Base-by-base conservation (phyloP, 2,888 invertebrate genomes). In the Venusia cambrica region DNA sequence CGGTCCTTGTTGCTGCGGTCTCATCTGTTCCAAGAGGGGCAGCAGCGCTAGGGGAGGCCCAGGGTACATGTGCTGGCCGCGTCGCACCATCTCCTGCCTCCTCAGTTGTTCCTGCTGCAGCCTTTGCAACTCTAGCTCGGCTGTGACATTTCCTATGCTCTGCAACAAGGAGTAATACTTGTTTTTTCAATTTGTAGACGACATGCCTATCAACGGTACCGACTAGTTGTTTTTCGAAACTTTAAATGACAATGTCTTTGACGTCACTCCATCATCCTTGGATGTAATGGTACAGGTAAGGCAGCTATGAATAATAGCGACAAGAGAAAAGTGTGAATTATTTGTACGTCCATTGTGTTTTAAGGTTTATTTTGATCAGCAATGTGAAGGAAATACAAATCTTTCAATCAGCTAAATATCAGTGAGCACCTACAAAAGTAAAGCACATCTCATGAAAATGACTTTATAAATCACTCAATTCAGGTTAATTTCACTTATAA, bases 11-110 rank as follows among this genome's bases (percentile, higher is more conserved):
- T 54, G 89, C 68, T 56, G 89, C 28, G 76, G 79, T 56, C 69
- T 59, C 66, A 92, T 83, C 57, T 92, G 92, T 54, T 92, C 93
- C 57, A 93, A 74, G 49, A 93, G 88, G n/a, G 93, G 93, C 40
- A 93, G 81, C 55, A 93, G 90, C 67, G 91, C 90, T 38, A 93
- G 85, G 1, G 91, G 93, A 0, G 91, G 90, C 3, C 89, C 90
- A 9, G 88, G 87, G 69, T 79, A 90, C 46, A 87, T 42, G 1
- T 87, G 79, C 50, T 79, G 84, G 0, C 83, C 76, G 3, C 73
- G 83, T 63, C 78, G 81, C 51, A 76, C 89, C 85, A 81, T 59
- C 73, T 79, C 90, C 73, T 78, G 83, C 25, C 92, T 84, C 47
- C 90, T 87, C 21, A 91, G 75, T 51, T 91, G 91, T 50, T 91